Evolutionary conservation across 2,113 vertebrate species (phyloP).

Genomic region (Elachura formosa): DNA sequence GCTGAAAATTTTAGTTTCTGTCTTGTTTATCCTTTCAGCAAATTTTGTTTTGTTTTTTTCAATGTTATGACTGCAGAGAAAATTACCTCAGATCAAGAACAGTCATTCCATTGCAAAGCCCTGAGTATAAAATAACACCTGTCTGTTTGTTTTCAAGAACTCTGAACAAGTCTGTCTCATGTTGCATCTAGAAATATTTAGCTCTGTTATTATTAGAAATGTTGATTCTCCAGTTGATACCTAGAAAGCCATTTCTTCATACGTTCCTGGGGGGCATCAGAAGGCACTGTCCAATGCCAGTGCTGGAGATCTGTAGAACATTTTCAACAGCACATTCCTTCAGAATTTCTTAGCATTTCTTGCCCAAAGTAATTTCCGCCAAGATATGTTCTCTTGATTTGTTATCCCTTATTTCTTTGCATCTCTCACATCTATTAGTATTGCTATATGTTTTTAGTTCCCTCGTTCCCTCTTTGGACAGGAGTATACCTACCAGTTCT

Average conservation of each 20-base stretch:
- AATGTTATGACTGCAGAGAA: background rate
- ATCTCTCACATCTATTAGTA: background rate
- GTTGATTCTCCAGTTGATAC: background rate
- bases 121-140: background rate
- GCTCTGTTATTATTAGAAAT: background rate
- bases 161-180: background rate
- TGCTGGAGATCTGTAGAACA: background rate
- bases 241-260: background rate
- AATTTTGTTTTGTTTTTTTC: background rate
- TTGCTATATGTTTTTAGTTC: background rate
- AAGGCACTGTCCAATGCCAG: background rate
- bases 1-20: background rate
- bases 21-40: background rate
- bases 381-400: background rate
- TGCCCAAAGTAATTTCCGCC: background rate
- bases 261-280: background rate
- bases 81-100: background rate
- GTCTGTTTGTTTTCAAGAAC: background rate
- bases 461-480: background rate
- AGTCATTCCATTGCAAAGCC: background rate
- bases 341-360: background rate
- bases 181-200: constrained; percentile 1
- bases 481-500: background rate
- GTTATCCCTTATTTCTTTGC: background rate
- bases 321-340: background rate